Base-by-base conservation (phyloP, 23 tunicate species). In the Corella eumyota region DNA sequence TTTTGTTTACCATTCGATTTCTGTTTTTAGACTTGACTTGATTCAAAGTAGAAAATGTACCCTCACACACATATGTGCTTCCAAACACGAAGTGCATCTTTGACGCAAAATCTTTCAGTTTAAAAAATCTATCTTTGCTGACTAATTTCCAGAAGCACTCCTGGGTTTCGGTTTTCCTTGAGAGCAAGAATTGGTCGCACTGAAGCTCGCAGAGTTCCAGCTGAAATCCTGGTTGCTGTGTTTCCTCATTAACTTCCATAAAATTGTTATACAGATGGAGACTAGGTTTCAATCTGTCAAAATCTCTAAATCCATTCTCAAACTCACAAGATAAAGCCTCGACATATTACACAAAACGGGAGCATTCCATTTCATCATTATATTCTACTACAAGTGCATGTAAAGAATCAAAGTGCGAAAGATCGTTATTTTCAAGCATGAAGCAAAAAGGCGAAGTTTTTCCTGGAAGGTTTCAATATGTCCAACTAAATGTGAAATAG, bases 401-500 rank as follows among this genome's bases (percentile, higher is more conserved):
- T 49, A 61, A 71, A 61, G 68, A 71, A 50, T 65, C 60, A 50
- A 73, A 73, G 58, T 62, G 79, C 33, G 69, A 63, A 62, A 73
- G 69, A 62, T 73, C 79, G 62, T 62, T 62, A 63, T 73, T 73
- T 34, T 48, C 45, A 69, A 32, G 49, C 38, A 36, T 58, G 28
- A 25, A 45, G 65, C 54, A 71, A 71, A 61, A 71, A 60, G 27
- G 50, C 30, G 36, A 37, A 71, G 71, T 60, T 71, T 71, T 34
- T 45, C 34, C 34, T 60, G 76, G 34, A 71, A 71, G 60, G 54
- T 36, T 71, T 71, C 66, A 45, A 71, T 45, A 57, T 58, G 76
- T 45, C 66, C 76, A 61, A 71, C 66, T 49, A 73, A 73, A 62
- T 73, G 70, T 59, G 67, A 71, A 58, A 71, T 58, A 46, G 53